A percentile compares a stretch with the other conserved stretches of the same genome.
These are phyloP conservation scores for Rhegmatorhina hoffmannsi DNA, from an alignment of 2,113 vertebrate species.

Conservation along the genomic window DNA sequence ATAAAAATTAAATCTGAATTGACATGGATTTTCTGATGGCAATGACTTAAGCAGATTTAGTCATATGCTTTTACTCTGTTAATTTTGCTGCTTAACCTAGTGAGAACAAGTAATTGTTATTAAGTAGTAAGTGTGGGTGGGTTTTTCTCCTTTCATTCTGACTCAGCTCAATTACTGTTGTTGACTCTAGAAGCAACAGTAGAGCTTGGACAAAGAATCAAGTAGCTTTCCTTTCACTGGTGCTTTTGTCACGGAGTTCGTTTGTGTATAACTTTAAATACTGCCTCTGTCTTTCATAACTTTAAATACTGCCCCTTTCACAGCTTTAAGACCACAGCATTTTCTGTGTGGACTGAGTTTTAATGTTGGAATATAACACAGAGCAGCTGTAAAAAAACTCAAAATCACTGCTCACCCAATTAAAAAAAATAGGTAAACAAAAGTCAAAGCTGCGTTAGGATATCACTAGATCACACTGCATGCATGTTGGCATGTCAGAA, in stretches of 20 bases:
- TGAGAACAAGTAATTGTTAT: not conserved
- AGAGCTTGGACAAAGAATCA: not conserved
- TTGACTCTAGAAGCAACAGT: not conserved
- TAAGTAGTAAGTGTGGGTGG: not conserved
- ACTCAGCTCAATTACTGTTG: not conserved
- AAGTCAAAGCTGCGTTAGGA: not conserved
- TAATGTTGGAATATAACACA: not conserved
- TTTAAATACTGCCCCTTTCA: not conserved
- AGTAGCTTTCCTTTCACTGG: not conserved
- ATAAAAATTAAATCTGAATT: not conserved
- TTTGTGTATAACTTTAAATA: not conserved
- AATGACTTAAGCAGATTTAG: not conserved
- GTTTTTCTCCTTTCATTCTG: not conserved
- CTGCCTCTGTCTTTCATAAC: not conserved
- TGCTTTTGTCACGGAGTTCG: not conserved
- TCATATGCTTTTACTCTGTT: not conserved
- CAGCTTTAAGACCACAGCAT: not conserved
- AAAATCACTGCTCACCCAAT: too few species aligned
- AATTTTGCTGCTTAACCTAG: not conserved
- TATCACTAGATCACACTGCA: not conserved
- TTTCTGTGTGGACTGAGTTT: not conserved
- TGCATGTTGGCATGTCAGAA: not conserved
- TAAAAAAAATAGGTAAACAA: not conserved
- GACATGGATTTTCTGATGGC: not conserved
- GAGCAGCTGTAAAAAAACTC: not conserved